phyloP scores from a whole-genome alignment of 2,888 invertebrate genomes.

The Pocota personata region DNA sequence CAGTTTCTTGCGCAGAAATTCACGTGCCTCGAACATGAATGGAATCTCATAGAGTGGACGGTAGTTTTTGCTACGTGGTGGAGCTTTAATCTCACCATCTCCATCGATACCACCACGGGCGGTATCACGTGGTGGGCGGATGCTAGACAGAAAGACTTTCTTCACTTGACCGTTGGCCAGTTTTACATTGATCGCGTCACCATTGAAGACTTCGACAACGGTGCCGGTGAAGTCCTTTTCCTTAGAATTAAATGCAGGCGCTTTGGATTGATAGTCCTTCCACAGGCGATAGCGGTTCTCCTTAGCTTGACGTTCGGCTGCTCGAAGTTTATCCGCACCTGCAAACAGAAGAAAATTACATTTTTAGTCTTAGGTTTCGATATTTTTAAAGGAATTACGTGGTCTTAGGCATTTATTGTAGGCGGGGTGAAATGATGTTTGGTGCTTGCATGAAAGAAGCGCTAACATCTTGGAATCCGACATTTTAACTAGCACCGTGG shows the following conservation, averaged over 20 bases:
- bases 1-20: conserved; percentile 97
- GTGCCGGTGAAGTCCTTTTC: conserved; percentile 92
- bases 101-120: conserved; percentile 85
- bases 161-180: conserved; percentile 89
- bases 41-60: conserved; percentile 98
- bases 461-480: conserved; percentile 80
- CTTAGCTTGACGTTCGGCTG: conserved; percentile 94
- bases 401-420: conserved; percentile 74
- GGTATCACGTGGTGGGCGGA: conserved; percentile 94
- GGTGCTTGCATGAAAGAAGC: conserved; percentile 70
- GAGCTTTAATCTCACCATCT: conserved; percentile 85
- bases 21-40: conserved; percentile 99
- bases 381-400: neutral
- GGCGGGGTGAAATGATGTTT: conserved; percentile 82
- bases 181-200: conserved; percentile 95
- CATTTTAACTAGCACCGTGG: conserved; percentile 51
- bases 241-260: conserved; percentile 88
- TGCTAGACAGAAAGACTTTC: conserved; percentile 97
- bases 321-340: conserved; percentile 92
- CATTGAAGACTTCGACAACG: conserved; percentile 96
- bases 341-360: conserved; percentile 5
- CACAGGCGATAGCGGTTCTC: conserved; percentile 93
- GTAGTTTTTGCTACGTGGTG: conserved; percentile 88
- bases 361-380: neutral
- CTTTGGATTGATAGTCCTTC: conserved; percentile 93